Evolutionary conservation across 2,113 vertebrate species (phyloP).

Genomic region (Anoura caudifer): DNA sequence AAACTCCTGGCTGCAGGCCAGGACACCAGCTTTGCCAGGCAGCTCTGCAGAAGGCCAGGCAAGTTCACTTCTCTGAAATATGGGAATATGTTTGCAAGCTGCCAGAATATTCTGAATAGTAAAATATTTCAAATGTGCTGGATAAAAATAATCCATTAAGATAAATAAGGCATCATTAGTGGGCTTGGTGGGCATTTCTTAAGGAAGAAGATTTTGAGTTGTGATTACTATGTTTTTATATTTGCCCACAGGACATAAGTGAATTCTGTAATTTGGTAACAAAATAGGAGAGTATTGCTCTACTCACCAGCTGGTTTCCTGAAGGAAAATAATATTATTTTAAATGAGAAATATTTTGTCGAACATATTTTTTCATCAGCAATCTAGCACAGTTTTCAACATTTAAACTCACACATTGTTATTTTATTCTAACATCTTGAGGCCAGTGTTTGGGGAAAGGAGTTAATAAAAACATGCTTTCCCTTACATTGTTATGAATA

Average conservation of each 20-base stretch:
- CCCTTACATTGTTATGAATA: constrained; percentile 49
- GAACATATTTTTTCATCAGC: constrained; percentile 48
- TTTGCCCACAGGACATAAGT: constrained; percentile 42
- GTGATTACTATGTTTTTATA: constrained; percentile 26
- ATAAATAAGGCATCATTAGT: constrained; percentile 41
- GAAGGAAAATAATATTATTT: constrained; percentile 49
- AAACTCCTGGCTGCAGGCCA: neutral
- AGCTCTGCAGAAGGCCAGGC: neutral
- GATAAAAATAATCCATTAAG: constrained; percentile 29
- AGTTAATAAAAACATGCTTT: constrained; percentile 56
- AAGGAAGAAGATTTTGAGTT: neutral
- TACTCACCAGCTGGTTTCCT: neutral
- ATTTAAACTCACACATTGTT: neutral
- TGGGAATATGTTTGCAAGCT: neutral
- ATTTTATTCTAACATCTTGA: constrained; percentile 35
- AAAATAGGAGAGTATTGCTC: constrained; percentile 59
- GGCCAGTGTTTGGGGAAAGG: neutral
- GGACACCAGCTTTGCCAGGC: rapidly evolving
- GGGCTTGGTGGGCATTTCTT: neutral
- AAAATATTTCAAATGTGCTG: constrained; percentile 28
- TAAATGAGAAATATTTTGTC: constrained; percentile 65
- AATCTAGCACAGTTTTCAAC: constrained; percentile 45
- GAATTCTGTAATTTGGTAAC: constrained; percentile 62
- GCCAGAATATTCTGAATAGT: neutral
- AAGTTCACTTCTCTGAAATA: neutral